phyloP scores from a whole-genome alignment of 1,140 invertebrate genomes.

The Phortica variegata region DNA sequence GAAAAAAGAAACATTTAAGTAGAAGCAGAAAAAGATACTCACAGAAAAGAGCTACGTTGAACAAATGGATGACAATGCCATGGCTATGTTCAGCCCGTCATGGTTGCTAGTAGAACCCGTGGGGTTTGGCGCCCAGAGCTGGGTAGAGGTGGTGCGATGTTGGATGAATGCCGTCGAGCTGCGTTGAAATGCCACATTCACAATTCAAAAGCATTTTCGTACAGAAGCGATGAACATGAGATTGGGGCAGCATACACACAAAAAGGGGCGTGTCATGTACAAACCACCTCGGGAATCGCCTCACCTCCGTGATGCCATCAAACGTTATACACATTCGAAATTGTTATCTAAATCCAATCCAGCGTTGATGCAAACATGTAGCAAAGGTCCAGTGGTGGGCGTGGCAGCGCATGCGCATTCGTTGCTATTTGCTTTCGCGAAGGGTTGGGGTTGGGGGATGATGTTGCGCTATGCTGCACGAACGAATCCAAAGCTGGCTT shows the following conservation, averaged over 20 bases:
- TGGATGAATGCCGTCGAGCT: slow-evolving; percentile 39
- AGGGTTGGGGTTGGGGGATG: slow-evolving; percentile 12
- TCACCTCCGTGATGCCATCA: too few relatives aligned
- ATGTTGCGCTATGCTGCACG: slow-evolving; percentile 31
- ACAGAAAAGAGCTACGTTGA: neutral
- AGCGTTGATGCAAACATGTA: too few relatives aligned
- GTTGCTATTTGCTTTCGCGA: neutral
- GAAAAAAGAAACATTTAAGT: neutral
- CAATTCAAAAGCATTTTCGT: slow-evolving; percentile 50
- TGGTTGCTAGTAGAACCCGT: too few relatives aligned
- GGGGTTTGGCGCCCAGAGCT: too few relatives aligned
- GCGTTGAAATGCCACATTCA: slow-evolving; percentile 52
- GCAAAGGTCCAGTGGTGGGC: slow-evolving; percentile 29
- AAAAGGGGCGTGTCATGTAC: slow-evolving; percentile 27
- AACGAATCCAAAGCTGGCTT: slow-evolving; percentile 33
- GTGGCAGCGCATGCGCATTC: slow-evolving; percentile 44
- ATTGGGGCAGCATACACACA: slow-evolving; percentile 3
- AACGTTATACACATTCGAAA: too few relatives aligned
- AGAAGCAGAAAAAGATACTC: slow-evolving; percentile 11
- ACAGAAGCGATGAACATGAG: slow-evolving; percentile 17
- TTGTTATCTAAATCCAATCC: too few relatives aligned
- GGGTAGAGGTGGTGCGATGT: neutral
- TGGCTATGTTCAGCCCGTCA: too few relatives aligned
- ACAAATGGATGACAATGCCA: too few relatives aligned
- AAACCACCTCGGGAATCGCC: too few relatives aligned